Conservation (phyloP, 1,140 invertebrate species). For the Galleria mellonella region DNA sequence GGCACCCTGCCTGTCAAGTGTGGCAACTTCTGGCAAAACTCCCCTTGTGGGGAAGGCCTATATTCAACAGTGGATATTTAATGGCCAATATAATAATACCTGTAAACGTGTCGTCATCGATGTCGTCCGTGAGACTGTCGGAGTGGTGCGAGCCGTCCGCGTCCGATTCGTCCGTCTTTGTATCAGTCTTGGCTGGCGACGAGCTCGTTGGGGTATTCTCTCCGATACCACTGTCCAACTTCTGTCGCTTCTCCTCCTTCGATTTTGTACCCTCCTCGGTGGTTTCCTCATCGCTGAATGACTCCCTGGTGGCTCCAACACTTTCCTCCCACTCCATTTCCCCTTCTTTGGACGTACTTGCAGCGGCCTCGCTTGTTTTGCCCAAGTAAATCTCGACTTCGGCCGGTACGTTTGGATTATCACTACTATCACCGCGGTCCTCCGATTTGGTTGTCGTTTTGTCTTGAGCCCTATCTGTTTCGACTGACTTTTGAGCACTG, state of each 20-base stretch:
- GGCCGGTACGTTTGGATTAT: constrained; percentile 11
- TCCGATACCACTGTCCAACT: constrained; percentile 76
- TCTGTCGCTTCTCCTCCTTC: constrained; percentile 70
- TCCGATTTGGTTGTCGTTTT: no score
- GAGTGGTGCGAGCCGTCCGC: constrained; percentile 10
- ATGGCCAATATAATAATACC: no score
- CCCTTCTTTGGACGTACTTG: constrained; percentile 8
- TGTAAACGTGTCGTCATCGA: neutral
- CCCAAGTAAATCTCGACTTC: constrained; percentile 27
- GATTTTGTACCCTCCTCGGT: constrained; percentile 2
- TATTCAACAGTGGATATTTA: no score
- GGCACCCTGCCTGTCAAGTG: no score
- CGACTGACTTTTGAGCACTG: neutral
- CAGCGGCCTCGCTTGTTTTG: constrained; percentile 6
- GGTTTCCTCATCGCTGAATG: constrained; percentile 29
- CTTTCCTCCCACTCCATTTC: constrained; percentile 24
- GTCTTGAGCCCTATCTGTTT: neutral
- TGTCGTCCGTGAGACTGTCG: constrained; percentile 12
- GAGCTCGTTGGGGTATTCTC: constrained; percentile 49
- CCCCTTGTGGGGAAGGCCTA: no score
- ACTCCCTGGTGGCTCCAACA: neutral
- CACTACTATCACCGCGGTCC: constrained; percentile 3
- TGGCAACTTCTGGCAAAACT: no score
- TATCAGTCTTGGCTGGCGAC: constrained; percentile 16
- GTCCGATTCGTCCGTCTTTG: constrained; percentile 9